These are phyloP conservation scores for Anthopleura xanthogrammica DNA, from an alignment of 92 coral and sea anemone species.

Conservation along the genomic window DNA sequence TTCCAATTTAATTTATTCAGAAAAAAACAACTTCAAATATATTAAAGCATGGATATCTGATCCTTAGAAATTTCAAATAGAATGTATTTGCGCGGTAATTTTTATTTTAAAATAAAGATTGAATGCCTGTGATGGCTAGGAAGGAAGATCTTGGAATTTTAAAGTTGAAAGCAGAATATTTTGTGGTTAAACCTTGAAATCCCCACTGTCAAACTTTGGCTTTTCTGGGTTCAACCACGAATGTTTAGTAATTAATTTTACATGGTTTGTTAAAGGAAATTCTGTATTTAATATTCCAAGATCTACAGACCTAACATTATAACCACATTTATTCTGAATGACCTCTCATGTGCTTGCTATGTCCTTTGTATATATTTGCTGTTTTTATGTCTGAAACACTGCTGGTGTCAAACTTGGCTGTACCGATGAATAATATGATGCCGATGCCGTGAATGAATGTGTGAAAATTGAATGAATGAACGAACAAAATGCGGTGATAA, in stretches of 20 bases:
- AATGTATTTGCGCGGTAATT: no score
- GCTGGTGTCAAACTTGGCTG: conserved; percentile 51
- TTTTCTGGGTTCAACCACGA: neutral
- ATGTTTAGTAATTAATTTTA: neutral
- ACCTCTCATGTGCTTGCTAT: conserved; percentile 86
- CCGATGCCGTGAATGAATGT: conserved; percentile 64
- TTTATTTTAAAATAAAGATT: neutral
- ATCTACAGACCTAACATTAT: conserved; percentile 9
- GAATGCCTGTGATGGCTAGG: neutral
- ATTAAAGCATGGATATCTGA: no score
- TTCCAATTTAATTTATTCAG: no score
- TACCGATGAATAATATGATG: conserved; percentile 64
- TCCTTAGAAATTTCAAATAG: no score
- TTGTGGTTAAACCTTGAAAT: neutral
- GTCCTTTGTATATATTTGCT: conserved; percentile 91
- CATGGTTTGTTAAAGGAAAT: neutral
- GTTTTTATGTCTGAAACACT: conserved; percentile 74
- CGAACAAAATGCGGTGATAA: conserved; percentile 54
- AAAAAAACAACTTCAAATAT: no score
- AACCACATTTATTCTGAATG: conserved; percentile 37
- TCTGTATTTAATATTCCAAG: conserved; percentile 12
- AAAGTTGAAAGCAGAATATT: neutral
- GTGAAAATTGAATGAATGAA: conserved; percentile 73
- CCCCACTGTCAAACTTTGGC: neutral
- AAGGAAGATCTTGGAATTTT: neutral